Percentiles rank a stretch among this genome's conserved stretches.
Evolutionary conservation across 2,113 vertebrate species (phyloP).

Genomic region (Calyptommatus sinebrachiatus): DNA sequence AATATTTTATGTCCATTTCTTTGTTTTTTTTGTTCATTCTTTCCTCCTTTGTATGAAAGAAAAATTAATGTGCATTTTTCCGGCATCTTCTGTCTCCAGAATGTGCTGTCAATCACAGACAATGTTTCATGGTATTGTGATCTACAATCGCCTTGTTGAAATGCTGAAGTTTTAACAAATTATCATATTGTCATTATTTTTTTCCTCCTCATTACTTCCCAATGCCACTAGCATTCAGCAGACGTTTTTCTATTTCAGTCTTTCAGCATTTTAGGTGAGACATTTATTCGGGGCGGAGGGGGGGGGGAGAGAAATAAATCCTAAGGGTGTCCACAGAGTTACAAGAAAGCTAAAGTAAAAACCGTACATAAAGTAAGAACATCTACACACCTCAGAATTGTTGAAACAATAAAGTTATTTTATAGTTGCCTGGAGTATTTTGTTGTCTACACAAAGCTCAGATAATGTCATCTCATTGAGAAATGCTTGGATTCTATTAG

Average conservation of each 20-base stretch:
- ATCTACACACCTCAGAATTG: not conserved
- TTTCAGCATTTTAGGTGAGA: not conserved
- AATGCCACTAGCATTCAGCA: constrained; percentile 1
- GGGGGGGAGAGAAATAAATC: not conserved
- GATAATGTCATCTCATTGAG: no score
- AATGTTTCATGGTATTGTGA: constrained; percentile 11
- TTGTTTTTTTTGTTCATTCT: not conserved
- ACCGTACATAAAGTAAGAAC: not conserved
- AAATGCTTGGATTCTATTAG: no score
- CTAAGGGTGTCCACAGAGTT: not conserved
- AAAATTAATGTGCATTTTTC: not conserved
- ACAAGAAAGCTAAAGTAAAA: not conserved
- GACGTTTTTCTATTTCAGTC: constrained; percentile 16
- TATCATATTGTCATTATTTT: not conserved
- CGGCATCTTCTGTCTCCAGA: not conserved
- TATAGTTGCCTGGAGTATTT: no score
- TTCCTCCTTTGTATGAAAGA: not conserved
- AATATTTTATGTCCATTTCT: not conserved
- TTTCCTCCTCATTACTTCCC: constrained; percentile 27
- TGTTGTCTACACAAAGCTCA: no score
- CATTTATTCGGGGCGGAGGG: not conserved
- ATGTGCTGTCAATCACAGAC: constrained; percentile 9
- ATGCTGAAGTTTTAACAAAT: constrained; percentile 26
- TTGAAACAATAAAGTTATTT: no score
- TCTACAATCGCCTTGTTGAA: not conserved